phyloP scores from a whole-genome alignment of 2,888 invertebrate species.

The Taenaris catops region DNA sequence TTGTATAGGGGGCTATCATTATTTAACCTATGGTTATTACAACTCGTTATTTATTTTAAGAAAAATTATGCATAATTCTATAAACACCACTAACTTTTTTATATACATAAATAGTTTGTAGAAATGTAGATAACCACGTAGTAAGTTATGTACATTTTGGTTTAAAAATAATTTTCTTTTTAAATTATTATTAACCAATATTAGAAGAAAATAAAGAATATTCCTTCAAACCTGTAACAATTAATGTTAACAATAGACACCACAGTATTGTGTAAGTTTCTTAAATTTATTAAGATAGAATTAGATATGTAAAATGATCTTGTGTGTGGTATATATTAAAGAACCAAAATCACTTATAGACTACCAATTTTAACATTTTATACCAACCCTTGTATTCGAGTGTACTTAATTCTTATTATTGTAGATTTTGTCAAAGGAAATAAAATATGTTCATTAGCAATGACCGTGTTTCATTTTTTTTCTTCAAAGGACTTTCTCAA shows the following conservation, averaged over 20 bases:
- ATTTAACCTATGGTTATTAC: conserved; percentile 39
- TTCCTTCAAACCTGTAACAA: conserved; percentile 19
- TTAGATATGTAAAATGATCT: conserved; percentile 43
- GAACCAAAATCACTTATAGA: conserved; percentile 71
- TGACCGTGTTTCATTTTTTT: conserved; percentile 37
- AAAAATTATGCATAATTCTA: conserved; percentile 40
- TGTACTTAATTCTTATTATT: conserved; percentile 75
- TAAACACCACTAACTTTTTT: conserved; percentile 33
- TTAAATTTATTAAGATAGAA: conserved; percentile 34
- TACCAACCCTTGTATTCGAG: conserved; percentile 78
- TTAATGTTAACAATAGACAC: conserved; percentile 17
- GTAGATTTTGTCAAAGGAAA: conserved; percentile 77
- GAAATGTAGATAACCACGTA: conserved; percentile 73
- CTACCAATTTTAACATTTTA: conserved; percentile 74
- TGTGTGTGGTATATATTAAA: conserved; percentile 61
- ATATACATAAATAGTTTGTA: conserved; percentile 50
- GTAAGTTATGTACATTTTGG: conserved; percentile 34
- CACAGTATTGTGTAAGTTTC: conserved; percentile 22
- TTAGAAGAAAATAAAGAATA: conserved; percentile 12
- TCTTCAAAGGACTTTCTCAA: too few relatives aligned
- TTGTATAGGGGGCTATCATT: conserved; percentile 38
- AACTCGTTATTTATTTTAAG: conserved; percentile 62
- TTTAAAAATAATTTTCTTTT: conserved; percentile 21
- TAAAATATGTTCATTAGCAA: conserved; percentile 77
- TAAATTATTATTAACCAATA: conserved; percentile 21